Percentiles rank a stretch among this genome's conserved stretches.
Conservation (phyloP, 64 coral and sea anemone genomes). For the Orbicella faveolata region DNA sequence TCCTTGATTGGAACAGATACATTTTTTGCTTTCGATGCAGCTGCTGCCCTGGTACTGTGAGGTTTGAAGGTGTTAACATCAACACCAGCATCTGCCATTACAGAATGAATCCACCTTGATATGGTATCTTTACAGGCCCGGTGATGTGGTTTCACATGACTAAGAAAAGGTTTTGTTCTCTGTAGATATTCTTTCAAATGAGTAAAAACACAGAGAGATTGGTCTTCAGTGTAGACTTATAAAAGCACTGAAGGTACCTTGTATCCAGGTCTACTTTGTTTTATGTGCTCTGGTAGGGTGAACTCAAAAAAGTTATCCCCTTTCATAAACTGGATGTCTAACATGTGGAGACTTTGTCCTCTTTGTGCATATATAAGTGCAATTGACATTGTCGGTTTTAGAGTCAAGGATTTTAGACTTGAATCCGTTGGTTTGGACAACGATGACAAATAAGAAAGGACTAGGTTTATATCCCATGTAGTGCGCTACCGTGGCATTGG, state of each 20-base stretch:
- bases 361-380: conserved; percentile 45
- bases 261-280: conserved; percentile 12
- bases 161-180: too few relatives aligned
- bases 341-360: conserved; percentile 51
- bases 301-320: conserved; percentile 24
- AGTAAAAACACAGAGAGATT: conserved; percentile 30
- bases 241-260: conserved; percentile 18
- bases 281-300: conserved; percentile 28
- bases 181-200: too few relatives aligned
- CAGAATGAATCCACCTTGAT: too few relatives aligned
- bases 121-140: too few relatives aligned
- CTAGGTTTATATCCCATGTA: conserved; percentile 22
- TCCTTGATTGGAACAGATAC: too few relatives aligned
- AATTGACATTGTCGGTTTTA: conserved; percentile 25
- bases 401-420: conserved; percentile 25
- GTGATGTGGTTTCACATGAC: too few relatives aligned
- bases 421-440: neutral
- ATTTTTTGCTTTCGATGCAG: too few relatives aligned
- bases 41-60: too few relatives aligned
- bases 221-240: conserved; percentile 31
- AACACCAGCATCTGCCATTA: too few relatives aligned
- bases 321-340: conserved; percentile 57
- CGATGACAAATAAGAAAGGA: conserved; percentile 36
- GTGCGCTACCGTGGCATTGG: neutral
- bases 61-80: too few relatives aligned